A percentile compares a stretch with the other conserved stretches of the same genome.
Conservation (phyloP, 2,888 invertebrate species). For the Apodemia hepburni region DNA sequence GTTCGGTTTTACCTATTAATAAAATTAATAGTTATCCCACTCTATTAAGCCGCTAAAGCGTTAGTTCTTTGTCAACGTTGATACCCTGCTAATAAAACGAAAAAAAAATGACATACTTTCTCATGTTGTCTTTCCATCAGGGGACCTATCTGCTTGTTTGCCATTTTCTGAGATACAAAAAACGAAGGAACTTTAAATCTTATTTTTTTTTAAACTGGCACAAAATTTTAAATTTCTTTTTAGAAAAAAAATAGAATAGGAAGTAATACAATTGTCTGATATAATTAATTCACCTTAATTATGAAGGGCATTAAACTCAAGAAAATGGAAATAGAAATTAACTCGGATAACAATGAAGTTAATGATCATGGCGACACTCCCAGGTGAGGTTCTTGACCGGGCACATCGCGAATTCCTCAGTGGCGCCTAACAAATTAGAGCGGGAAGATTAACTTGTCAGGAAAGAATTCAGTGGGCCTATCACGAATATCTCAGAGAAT, state of each 20-base stretch:
- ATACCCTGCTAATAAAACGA: no score
- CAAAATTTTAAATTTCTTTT: no score
- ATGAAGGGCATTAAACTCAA: slow-evolving; percentile 1
- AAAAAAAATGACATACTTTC: not conserved
- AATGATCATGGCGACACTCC: slow-evolving; percentile 4
- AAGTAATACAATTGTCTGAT: not conserved
- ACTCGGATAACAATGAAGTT: slow-evolving; percentile 9
- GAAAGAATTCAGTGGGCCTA: slow-evolving; percentile 43
- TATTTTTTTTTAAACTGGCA: no score
- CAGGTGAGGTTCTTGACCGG: slow-evolving; percentile 63
- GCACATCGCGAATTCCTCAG: slow-evolving; percentile 45
- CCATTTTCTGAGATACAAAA: no score
- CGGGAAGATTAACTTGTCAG: slow-evolving; percentile 56
- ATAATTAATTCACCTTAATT: not conserved
- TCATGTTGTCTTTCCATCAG: not conserved
- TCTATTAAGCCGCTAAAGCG: no score
- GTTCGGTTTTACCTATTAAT: no score
- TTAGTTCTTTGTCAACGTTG: no score
- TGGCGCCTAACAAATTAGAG: slow-evolving; percentile 59
- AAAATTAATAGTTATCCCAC: no score
- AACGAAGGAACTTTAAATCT: no score
- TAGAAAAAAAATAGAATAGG: not conserved
- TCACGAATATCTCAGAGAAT: not conserved
- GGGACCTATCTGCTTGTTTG: not conserved
- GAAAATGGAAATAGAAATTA: slow-evolving; percentile 9